Conservation (phyloP, 1,140 invertebrate species). For the Cotesia glomerata region DNA sequence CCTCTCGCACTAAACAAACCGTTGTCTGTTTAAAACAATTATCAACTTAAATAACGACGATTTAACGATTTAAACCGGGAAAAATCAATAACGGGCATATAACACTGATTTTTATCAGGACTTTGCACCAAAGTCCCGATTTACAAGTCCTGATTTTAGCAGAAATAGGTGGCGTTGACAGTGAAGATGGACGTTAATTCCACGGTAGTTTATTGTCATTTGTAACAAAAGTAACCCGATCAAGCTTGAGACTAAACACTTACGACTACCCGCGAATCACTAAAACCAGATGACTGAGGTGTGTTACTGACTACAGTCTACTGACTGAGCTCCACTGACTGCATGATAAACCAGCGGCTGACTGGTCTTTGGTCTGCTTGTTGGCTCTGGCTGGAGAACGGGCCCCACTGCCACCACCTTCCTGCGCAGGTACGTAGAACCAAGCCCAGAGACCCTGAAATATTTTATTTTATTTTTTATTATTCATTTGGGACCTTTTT, state of each 20-base stretch:
- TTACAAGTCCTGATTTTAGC: no score
- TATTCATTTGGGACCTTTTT: background rate
- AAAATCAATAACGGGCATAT: no score
- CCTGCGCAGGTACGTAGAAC: background rate
- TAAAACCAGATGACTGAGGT: constrained; percentile 53
- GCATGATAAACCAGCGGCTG: constrained; percentile 49
- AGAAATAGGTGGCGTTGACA: no score
- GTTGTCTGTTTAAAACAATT: no score
- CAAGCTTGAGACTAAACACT: background rate
- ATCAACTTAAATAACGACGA: no score
- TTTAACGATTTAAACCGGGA: no score
- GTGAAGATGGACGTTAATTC: no score
- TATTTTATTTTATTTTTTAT: background rate
- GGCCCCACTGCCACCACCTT: constrained; percentile 44
- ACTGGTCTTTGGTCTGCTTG: constrained; percentile 38
- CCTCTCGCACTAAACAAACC: constrained; percentile 6
- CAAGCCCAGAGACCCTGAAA: constrained; percentile 3
- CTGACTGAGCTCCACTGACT: constrained; percentile 54
- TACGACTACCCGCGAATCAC: constrained; percentile 22
- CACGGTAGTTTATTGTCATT: background rate
- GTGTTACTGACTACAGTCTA: constrained; percentile 49
- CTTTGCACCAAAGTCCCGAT: no score
- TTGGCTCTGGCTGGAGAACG: constrained; percentile 16
- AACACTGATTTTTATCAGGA: no score
- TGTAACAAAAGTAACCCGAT: background rate